phyloP scores from a whole-genome alignment of 2,888 invertebrate genomes.

The Tinea semifulvella region DNA sequence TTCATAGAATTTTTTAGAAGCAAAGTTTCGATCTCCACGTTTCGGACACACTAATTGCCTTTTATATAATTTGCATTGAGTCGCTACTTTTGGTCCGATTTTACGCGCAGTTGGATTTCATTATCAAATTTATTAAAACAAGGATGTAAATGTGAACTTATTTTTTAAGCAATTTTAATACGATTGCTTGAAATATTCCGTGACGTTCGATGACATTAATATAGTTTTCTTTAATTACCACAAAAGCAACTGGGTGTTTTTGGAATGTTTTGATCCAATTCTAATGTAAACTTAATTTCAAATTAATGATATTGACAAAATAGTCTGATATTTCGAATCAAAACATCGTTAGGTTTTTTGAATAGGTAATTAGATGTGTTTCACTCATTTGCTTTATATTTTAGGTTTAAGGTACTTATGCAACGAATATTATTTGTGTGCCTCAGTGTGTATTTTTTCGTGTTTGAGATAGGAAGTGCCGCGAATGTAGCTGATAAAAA shows the following conservation, averaged over 20 bases:
- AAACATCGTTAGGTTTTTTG: background rate
- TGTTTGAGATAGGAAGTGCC: too few relatives aligned
- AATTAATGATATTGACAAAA: slow-evolving; percentile 9
- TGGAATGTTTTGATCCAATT: background rate
- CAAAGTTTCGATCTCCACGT: background rate
- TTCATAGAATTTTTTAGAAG: too few relatives aligned
- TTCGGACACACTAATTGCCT: background rate
- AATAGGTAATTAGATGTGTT: background rate
- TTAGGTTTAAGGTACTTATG: too few relatives aligned
- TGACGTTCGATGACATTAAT: too few relatives aligned
- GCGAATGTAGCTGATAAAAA: too few relatives aligned
- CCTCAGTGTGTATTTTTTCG: too few relatives aligned
- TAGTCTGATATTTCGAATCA: background rate
- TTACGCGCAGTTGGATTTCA: background rate
- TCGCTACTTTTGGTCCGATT: background rate
- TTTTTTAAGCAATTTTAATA: too few relatives aligned
- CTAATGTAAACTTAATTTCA: slow-evolving; percentile 1
- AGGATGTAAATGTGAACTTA: too few relatives aligned
- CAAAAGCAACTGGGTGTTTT: background rate
- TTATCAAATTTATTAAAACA: too few relatives aligned
- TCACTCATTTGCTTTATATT: background rate
- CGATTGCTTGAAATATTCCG: too few relatives aligned
- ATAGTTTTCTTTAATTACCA: too few relatives aligned
- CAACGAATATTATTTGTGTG: too few relatives aligned
- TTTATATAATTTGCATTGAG: background rate